A percentile compares a stretch with the other conserved stretches of the same genome.
phyloP scores from a whole-genome alignment of 2,113 vertebrate genomes.

The Rana temporaria region DNA sequence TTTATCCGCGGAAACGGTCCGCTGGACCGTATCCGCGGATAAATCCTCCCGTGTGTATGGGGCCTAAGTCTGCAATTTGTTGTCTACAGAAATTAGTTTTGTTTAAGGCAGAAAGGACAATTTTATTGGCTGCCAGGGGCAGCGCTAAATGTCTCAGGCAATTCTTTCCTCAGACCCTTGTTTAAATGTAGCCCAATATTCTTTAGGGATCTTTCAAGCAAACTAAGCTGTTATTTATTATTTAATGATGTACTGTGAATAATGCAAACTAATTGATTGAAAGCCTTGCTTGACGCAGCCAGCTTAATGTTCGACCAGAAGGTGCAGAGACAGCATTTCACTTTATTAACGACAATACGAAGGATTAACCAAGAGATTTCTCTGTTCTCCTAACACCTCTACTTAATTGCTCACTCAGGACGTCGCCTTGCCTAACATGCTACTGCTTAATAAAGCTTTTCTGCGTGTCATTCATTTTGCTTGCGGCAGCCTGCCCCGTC shows the following conservation, averaged over 20 bases:
- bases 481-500: background rate
- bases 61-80: too few relatives aligned
- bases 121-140: too few relatives aligned
- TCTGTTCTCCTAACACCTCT: slow-evolving; percentile 34
- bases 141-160: too few relatives aligned
- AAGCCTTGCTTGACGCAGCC: slow-evolving; percentile 40
- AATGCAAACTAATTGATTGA: slow-evolving; percentile 56
- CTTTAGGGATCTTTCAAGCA: slow-evolving; percentile 53
- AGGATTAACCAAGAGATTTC: slow-evolving; percentile 47
- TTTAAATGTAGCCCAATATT: background rate
- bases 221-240: slow-evolving; percentile 55
- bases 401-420: slow-evolving; percentile 55
- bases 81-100: too few relatives aligned
- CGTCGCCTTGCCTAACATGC: slow-evolving; percentile 7
- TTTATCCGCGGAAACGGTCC: too few relatives aligned
- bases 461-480: background rate
- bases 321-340: slow-evolving; percentile 53
- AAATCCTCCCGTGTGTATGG: too few relatives aligned
- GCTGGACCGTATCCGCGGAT: too few relatives aligned
- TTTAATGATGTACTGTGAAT: slow-evolving; percentile 55
- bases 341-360: slow-evolving; percentile 56
- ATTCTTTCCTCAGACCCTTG: too few relatives aligned
- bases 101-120: too few relatives aligned
- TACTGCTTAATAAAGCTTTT: background rate
- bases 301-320: slow-evolving; percentile 49